Conservation (phyloP, 2,113 vertebrate species). For the Phaethornis superciliosus region DNA sequence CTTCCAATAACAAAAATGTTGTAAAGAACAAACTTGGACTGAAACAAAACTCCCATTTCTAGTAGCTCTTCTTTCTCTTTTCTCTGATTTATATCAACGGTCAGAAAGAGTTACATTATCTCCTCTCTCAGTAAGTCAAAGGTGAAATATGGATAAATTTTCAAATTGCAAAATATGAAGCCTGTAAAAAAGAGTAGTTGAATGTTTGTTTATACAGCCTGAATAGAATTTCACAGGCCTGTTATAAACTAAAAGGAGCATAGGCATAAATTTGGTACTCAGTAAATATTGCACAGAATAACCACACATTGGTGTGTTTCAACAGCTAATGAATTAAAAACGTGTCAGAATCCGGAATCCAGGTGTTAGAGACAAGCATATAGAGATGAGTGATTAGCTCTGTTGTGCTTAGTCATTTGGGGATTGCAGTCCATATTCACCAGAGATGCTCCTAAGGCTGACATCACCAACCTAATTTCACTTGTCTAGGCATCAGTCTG, state of each 20-base stretch:
- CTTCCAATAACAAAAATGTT: neutral
- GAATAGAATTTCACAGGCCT: neutral
- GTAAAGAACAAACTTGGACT: neutral
- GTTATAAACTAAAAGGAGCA: neutral
- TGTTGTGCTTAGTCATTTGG: neutral
- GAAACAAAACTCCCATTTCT: neutral
- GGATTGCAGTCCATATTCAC: neutral
- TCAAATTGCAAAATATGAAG: neutral
- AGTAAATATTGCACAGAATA: neutral
- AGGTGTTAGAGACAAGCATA: neutral
- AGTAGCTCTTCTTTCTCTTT: neutral
- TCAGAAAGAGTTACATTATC: neutral
- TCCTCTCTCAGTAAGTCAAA: neutral
- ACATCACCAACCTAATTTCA: slow-evolving; percentile 58
- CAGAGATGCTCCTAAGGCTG: slow-evolving; percentile 43
- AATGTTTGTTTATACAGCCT: neutral
- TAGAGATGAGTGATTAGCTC: neutral
- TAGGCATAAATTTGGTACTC: neutral
- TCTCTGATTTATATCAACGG: neutral
- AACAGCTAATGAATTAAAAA: slow-evolving; percentile 4
- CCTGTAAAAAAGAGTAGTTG: neutral
- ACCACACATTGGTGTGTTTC: neutral
- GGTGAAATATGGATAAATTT: neutral
- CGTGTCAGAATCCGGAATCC: neutral
- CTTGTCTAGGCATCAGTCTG: slow-evolving; percentile 47